Evolutionary conservation across 1,140 invertebrate species (phyloP), one percentile per base, ranked within the genome.

Genomic region (Druon quercuslanigerum): DNA sequence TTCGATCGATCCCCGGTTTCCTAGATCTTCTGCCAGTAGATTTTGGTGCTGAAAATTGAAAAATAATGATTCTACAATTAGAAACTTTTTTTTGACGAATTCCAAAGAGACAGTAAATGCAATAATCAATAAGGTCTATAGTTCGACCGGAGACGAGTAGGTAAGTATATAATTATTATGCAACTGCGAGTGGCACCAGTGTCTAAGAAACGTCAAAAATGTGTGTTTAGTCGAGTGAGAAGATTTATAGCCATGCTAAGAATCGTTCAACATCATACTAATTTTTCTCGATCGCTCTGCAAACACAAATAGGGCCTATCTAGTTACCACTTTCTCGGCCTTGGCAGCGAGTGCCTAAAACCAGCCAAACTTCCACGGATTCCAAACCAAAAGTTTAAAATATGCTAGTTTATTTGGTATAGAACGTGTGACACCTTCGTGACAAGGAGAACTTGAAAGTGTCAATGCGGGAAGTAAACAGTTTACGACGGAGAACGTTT

Each of bases 1-100:
- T 99, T 40, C 98, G 92, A 86, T 99, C 98, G 5, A 97, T 93
- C 2, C 96, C 96, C 0, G 96, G 95, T 89, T 97, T 96, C 71
- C 97, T 92, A 0, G 95, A 95, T 84, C 96, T 90, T 83, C 97
- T 94, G 57, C 94, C 96, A 70, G 72, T 81, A n/a, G 95, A 93
- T 90, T 96, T 96, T 0, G 95, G 95, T 20, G 94, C 96, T 97
- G 88, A 73, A 93, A 93, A 76, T 71, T 57, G 46, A 51, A 81
- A 84, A 86, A 85, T 66, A 19, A 19, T 66, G n/a, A 13, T 66
- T 25, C 40, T 11, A 46, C 40, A 46, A 46, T 9, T 9, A 11
- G 7, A 11, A 14, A 40, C 13, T 17, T 2, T 17, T n/a, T 40
- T 19, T 14, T 13, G 70, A 71, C 19, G 33, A 25, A 40, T 46